phyloP scores from a whole-genome alignment of 2,888 invertebrate species.

The Parelbella ahira region DNA sequence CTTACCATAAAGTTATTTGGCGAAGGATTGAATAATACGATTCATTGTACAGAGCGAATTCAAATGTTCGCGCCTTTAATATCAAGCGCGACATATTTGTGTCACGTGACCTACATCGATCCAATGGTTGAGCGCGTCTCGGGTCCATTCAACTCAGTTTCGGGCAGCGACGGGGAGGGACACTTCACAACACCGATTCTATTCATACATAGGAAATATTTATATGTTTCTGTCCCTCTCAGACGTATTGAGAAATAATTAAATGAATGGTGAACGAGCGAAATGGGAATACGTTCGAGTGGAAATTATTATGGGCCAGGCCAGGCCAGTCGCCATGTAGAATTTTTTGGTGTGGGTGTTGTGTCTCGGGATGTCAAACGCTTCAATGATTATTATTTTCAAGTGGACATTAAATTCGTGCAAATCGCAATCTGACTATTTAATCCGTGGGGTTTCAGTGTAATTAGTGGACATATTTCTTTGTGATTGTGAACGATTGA shows the following conservation, averaged over 20 bases:
- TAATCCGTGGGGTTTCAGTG: constrained; percentile 47
- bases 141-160: constrained; percentile 80
- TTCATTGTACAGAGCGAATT: too few relatives aligned
- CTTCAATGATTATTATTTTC: constrained; percentile 76
- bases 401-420: constrained; percentile 68
- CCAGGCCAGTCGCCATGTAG: constrained; percentile 75
- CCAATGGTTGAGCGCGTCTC: constrained; percentile 79
- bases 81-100: constrained; percentile 54
- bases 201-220: constrained; percentile 77
- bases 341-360: constrained; percentile 79
- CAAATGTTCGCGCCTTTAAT: constrained; percentile 46
- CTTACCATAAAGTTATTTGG: too few relatives aligned
- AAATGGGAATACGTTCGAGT: constrained; percentile 74
- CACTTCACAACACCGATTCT: constrained; percentile 75
- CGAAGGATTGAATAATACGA: too few relatives aligned
- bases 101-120: constrained; percentile 79
- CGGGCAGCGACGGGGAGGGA: constrained; percentile 59
- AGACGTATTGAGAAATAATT: constrained; percentile 71
- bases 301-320: constrained; percentile 76
- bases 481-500: constrained; percentile 58
- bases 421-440: constrained; percentile 55
- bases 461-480: constrained; percentile 51
- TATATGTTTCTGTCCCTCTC: constrained; percentile 66
- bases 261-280: constrained; percentile 77
- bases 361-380: constrained; percentile 74